Evolutionary conservation across 2,797 vertebrate species (phyloP), one percentile per base, ranked within the genome.

Genomic region (Somateria mollissima): DNA sequence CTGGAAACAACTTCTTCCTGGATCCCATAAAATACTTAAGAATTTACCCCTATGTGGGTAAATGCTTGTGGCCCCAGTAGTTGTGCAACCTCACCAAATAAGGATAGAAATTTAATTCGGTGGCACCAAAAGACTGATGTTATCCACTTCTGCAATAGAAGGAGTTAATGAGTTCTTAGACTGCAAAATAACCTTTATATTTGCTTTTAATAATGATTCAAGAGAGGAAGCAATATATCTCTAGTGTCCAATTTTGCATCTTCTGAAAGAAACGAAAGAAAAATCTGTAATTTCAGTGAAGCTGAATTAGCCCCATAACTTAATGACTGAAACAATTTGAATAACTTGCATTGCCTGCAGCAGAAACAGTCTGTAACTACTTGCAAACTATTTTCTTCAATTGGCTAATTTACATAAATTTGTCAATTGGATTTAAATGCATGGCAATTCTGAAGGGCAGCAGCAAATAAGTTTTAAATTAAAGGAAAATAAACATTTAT

Each of bases 381-480:
- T 36, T 93, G 64, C 72, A 79, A 65, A 14, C 37, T 90, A 15
- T 90, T 92, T 88, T 80, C 77, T 89, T 89, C 65, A 79, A 6
- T 51, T 87, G 74, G 30, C 57, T 92, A 34, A 81, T 95, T 81
- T 94, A 49, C 74, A 79, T 94, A 78, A 66, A 64, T 76, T 73
- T 78, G 94, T 81, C 58, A 73, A 27, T 60, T 70, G 34, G 13
- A 61, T 84, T 57, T 80, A 87, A 84, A 51, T 57, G 49, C 41
- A 10, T 70, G 61, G 56, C 39, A 56, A 65, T 83, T 94, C 67
- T 88, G 54, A 94, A 65, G 24, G 28, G 53, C 77, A 78, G 13
- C 49, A 84, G 70, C 45, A 93, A 90, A 92, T 24, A 22, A 41
- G 53, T 69, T 72, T 80, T 69, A n/a, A 86, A 10, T 79, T 90